Conservation (phyloP, 2,888 invertebrate species). For the Masnerella sp. region DNA sequence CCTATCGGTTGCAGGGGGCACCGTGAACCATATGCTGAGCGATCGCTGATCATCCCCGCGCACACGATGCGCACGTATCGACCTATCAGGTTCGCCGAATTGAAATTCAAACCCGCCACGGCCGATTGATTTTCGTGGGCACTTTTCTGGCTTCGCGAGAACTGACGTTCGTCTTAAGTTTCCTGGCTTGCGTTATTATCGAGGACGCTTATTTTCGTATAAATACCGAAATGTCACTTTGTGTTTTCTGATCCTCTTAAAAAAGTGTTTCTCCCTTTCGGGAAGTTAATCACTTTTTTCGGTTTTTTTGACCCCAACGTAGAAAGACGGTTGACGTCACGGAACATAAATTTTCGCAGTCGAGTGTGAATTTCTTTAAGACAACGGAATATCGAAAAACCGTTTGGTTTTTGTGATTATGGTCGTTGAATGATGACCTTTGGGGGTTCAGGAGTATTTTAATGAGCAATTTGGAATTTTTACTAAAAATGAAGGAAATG, state of each 20-base stretch:
- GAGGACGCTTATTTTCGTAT: not conserved
- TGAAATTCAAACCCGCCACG: constrained; percentile 70
- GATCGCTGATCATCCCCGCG: constrained; percentile 47
- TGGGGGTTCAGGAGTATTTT: too few species aligned
- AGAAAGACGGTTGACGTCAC: constrained; percentile 12
- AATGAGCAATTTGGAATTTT: too few species aligned
- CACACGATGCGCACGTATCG: constrained; percentile 62
- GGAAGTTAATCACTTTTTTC: not conserved
- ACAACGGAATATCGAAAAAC: not conserved
- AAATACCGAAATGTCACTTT: too few species aligned
- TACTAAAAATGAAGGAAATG: too few species aligned
- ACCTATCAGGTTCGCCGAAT: constrained; percentile 68
- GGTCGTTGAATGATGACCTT: too few species aligned
- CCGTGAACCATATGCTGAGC: constrained; percentile 58
- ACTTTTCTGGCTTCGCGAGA: constrained; percentile 67
- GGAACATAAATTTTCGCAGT: constrained; percentile 26
- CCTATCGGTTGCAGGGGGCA: constrained; percentile 60
- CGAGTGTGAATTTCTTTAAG: constrained; percentile 1
- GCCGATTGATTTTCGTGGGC: constrained; percentile 64
- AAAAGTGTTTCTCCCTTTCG: not conserved
- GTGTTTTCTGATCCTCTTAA: too few species aligned
- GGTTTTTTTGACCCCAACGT: not conserved
- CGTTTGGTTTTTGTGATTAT: too few species aligned
- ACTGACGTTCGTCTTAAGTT: constrained; percentile 61
- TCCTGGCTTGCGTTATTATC: constrained; percentile 41